Evolutionary conservation across 2,888 invertebrate genomes (phyloP).

Genomic region (Melangyna quadrimaculata): DNA sequence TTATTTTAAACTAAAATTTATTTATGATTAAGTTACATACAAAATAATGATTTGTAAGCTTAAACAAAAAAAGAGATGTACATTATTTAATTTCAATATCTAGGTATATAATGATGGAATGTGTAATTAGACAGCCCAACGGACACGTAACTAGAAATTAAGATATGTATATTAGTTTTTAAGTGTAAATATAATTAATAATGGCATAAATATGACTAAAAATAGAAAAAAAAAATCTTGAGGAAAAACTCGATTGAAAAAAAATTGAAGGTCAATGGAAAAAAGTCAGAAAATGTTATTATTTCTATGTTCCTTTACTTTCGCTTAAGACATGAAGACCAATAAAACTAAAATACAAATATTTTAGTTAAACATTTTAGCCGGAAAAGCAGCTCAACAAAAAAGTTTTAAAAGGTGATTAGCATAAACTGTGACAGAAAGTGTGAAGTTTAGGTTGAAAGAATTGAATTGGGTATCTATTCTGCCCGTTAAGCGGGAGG

Average conservation of each 20-base stretch:
- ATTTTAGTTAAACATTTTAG: too few species aligned
- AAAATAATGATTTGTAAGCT: constrained; percentile 39
- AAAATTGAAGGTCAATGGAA: not conserved
- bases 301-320: too few species aligned
- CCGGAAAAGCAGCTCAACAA: too few species aligned
- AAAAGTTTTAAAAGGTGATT: too few species aligned
- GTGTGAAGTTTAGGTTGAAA: too few species aligned
- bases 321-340: too few species aligned
- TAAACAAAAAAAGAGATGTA: constrained; percentile 31
- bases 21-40: constrained; percentile 4
- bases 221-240: not conserved
- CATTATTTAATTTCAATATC: constrained; percentile 57
- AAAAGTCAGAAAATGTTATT: not conserved
- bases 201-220: not conserved
- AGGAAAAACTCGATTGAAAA: not conserved
- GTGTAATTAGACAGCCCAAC: constrained; percentile 69
- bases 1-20: not conserved
- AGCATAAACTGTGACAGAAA: too few species aligned
- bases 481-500: too few species aligned
- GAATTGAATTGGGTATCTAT: too few species aligned
- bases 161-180: constrained; percentile 33
- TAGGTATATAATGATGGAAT: constrained; percentile 55
- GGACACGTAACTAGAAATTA: constrained; percentile 67
- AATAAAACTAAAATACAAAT: too few species aligned
- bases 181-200: constrained; percentile 53